Base-by-base conservation (phyloP, 53 echinoderm and acorn worm genomes). In the Henricia sp. region DNA sequence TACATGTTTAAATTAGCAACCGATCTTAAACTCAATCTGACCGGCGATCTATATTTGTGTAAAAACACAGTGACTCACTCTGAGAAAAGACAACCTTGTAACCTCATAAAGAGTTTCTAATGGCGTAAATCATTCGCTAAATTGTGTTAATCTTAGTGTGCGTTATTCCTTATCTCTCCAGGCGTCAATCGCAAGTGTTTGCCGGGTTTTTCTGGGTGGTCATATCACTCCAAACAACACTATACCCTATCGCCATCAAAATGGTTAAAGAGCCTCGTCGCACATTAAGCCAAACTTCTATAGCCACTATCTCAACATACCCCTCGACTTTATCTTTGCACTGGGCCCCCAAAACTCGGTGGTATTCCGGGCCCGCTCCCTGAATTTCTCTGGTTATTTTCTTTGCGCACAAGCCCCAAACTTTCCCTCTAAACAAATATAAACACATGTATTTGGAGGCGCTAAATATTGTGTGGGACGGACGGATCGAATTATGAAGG, bases 361-460 rank as follows among this genome's bases (percentile, higher is more conserved):
- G 73, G 53, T 54, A 35, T 35, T 1, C 9, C 16, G 9, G 38
- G 23, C 17, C 67, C 23, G 17, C 8, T 36, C 55, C 9, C 59
- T 29, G 76, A 40, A 48, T 0, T 52, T 64, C 33, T 37, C 58
- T 80, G 64, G 80, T 80, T 80, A 63, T 80, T 80, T 80, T 80
- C 65, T 80, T 80, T 32, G 35, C 27, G 80, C 44, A 12, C 33
- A 11, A 62, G 80, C 50, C 46, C 80, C 44, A 42, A 50, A 53
- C 35, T 64, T 48, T 48, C 80, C 73, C 52, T 63, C n/a, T 40
- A 80, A 42, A 80, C 62, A 80, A 44, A 80, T 80, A 80, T 46
- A 80, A 62, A 65, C 65, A 63, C 62, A 63, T 80, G 35, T 64
- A 80, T 63, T 80, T 35, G 43, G 43, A 70, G 70, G 80, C 64